Conservation (phyloP, 2,113 vertebrate genomes). For the Rhynchomys soricoides region DNA sequence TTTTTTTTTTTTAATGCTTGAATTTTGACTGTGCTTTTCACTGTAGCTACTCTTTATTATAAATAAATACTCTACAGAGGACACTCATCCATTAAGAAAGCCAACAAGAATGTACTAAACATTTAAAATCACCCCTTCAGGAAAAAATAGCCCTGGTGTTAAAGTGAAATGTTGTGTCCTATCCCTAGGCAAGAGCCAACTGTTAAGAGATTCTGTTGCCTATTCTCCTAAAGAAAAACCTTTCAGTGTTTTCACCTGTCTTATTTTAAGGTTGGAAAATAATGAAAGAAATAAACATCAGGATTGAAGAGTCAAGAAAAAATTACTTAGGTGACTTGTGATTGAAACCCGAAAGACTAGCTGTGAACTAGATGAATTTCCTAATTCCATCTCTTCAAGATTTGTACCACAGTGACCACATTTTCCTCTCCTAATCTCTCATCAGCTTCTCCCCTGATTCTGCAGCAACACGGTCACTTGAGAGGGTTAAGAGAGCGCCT, state of each 20-base stretch:
- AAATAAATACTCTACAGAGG: slow-evolving; percentile 74
- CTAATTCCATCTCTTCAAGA: slow-evolving; percentile 71
- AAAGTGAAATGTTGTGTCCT: slow-evolving; percentile 65
- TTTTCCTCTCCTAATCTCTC: slow-evolving; percentile 64
- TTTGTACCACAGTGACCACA: slow-evolving; percentile 57
- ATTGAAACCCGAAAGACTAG: slow-evolving; percentile 72
- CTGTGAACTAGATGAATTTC: slow-evolving; percentile 77
- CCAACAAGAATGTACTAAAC: slow-evolving; percentile 65
- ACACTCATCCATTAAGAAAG: slow-evolving; percentile 71
- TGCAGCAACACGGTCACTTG: slow-evolving; percentile 59
- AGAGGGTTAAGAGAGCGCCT: slow-evolving; percentile 74
- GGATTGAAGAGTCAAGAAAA: slow-evolving; percentile 66
- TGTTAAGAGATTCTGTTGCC: slow-evolving; percentile 20
- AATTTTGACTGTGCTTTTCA: slow-evolving; percentile 80
- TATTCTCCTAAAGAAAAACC: not conserved
- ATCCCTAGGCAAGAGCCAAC: slow-evolving; percentile 60
- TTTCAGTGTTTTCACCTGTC: slow-evolving; percentile 57
- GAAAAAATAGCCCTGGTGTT: slow-evolving; percentile 39
- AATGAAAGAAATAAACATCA: slow-evolving; percentile 71
- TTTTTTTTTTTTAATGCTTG: slow-evolving; percentile 66
- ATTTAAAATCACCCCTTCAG: slow-evolving; percentile 77
- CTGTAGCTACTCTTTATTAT: slow-evolving; percentile 78
- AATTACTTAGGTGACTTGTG: slow-evolving; percentile 70
- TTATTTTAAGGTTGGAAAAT: slow-evolving; percentile 72
- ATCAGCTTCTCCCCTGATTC: not conserved